Evolutionary conservation across 2,113 vertebrate species (phyloP), one percentile per base, ranked within the genome.

Genomic region (Struthidea cinerea): DNA sequence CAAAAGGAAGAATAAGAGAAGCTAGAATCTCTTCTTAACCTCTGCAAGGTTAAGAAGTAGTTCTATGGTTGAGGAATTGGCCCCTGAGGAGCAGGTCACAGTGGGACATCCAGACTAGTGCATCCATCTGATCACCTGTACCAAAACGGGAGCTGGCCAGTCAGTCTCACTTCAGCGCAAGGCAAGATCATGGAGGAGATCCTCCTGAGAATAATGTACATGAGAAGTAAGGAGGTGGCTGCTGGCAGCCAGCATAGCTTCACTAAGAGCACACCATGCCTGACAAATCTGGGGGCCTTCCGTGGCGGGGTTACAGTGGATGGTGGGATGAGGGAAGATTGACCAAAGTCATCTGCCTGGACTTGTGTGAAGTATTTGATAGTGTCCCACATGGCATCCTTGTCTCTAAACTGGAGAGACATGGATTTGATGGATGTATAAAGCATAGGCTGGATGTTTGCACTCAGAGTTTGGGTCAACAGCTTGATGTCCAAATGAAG

Each of bases 321-420:
- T 53, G 53, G 16, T n/a, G 46, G 46, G n/a, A 67, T 50, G 37
- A 37, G 27, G 22, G 44, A 73, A 57, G 18, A 65, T 13, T 1
- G 2, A 30, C 24, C 28, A 30, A 3, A 28, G 37, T 67, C 4
- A 39, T 24, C 46, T 60, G 8, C 28, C 19, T 60, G 68, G 44
- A 57, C 33, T 81, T 30, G 13, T 39, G 60, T 37, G 26, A 46
- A n/a, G 37, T 39, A 37, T 46, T 81, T 39, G 28, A 15, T 9
- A 44, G 23, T 39, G 28, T 46, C 33, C 27, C 0, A 0, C 22
- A 73, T 0, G 1, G 26, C 13, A 55, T 39, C 11, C n/a, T 71
- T 30, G 26, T 57, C 33, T 65, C 60, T 44, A 20, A 57, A 65
- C 12, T 1, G 1, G 10, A 82, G 19, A 67, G 28, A 33, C 10